These are phyloP conservation scores for Hydra vulgaris DNA, from an alignment of 30 jellyfish, hydroid and myxozoan species.

Conservation along the genomic window DNA sequence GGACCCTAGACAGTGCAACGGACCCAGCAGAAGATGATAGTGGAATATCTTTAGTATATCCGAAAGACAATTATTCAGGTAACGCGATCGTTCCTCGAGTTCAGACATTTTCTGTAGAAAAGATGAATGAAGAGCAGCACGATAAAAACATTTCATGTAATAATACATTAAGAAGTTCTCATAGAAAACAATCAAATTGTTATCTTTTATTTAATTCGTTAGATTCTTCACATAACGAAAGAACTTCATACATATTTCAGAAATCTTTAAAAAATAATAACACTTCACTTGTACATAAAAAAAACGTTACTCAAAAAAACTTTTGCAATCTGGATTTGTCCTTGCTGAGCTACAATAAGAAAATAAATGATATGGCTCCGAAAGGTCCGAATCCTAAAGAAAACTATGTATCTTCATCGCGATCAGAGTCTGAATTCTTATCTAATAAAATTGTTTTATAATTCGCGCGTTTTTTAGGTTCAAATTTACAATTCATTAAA, in stretches of 20 bases:
- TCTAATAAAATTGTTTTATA: neutral
- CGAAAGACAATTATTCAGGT: neutral
- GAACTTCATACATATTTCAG: neutral
- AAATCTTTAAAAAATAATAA: neutral
- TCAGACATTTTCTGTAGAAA: neutral
- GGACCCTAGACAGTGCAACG: neutral
- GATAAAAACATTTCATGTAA: neutral
- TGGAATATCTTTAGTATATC: constrained; percentile 14
- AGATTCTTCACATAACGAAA: neutral
- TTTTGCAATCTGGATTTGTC: neutral
- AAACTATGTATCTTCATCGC: neutral
- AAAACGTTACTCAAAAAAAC: neutral
- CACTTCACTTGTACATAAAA: neutral
- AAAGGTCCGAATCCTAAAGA: neutral
- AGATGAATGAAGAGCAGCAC: neutral
- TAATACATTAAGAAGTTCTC: neutral
- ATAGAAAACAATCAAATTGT: neutral
- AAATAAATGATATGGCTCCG: neutral
- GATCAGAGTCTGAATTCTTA: neutral
- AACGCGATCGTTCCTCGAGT: neutral
- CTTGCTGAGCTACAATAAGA: neutral
- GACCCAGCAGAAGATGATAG: constrained; percentile 18
- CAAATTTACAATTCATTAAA: neutral
- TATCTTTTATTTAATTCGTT: neutral
- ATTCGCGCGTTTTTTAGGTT: neutral